Base-by-base conservation (phyloP, 2,888 invertebrate genomes). In the Drosophila dives region DNA sequence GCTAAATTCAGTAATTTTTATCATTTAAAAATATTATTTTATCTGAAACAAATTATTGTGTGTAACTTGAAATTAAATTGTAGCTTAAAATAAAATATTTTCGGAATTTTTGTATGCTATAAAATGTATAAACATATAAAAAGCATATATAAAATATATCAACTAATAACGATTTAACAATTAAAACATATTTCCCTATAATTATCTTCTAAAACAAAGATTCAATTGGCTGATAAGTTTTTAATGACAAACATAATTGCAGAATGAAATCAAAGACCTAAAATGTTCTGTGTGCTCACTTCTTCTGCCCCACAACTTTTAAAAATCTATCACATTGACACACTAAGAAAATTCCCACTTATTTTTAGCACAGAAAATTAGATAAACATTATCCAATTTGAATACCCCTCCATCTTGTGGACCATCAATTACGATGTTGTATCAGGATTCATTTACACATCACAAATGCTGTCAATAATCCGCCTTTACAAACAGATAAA, bases 401-500 rank as follows among this genome's bases (percentile, higher is more conserved):
- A 20, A 6, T 26, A 23, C 12, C 11, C 11, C 8, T 15, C 2
- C 11, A 3, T 2, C 17, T 17, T 42, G 3, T 10, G 0, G 11
- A 12, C 59, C n/a, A 32, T 68, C 61, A 64, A 48, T 59, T 55
- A 17, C 4, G 1, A 20, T 53, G 54, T n/a, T 55, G 40, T 61
- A 7, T 23, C 48, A n/a, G 64, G 26, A 48, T 29, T 49, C 45
- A 63, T 77, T 60, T 29, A 36, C 50, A 33, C 34, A 64, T 64
- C 49, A 17, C 51, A 17, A 60, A 33, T 2, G 20, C 75, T 75
- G 77, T 75, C 78, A 83, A 81, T 83, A 76, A 61, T 45, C 32
- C 40, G 53, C 54, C 42, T 23, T 45, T 33, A 64, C 29, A 32
- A 26, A 23, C 17, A 29, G 23, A n/a, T 45, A 67, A 70, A 40